Evolutionary conservation across 2,888 invertebrate genomes (phyloP).

Genomic region (Uloborus plumipes): DNA sequence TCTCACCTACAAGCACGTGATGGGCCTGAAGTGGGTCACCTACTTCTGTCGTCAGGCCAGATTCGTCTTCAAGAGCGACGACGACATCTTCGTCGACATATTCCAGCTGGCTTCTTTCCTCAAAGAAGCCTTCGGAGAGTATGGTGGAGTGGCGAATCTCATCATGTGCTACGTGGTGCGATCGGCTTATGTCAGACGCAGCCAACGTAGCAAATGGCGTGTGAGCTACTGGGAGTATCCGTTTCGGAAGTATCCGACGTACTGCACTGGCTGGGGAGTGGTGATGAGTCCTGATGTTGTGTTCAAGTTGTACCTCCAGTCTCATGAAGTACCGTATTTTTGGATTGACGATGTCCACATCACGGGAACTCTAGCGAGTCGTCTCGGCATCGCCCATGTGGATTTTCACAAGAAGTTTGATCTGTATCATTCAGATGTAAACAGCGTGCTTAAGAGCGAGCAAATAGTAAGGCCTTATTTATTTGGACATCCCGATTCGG

Average conservation of each 20-base stretch:
- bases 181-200: conserved; percentile 68
- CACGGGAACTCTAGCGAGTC: conserved; percentile 70
- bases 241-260: conserved; percentile 71
- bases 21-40: conserved; percentile 72
- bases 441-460: conserved; percentile 62
- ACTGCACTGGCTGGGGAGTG: conserved; percentile 73
- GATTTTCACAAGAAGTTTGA: conserved; percentile 66
- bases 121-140: conserved; percentile 62
- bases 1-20: conserved; percentile 73
- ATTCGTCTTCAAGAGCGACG: conserved; percentile 73
- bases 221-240: conserved; percentile 71
- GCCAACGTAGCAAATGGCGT: conserved; percentile 72
- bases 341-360: conserved; percentile 74
- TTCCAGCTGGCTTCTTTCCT: conserved; percentile 68
- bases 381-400: conserved; percentile 65
- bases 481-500: conserved; percentile 65
- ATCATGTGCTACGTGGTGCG: conserved; percentile 67
- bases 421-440: conserved; percentile 57
- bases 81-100: conserved; percentile 73
- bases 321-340: conserved; percentile 70
- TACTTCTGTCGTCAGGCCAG: conserved; percentile 70
- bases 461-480: conserved; percentile 60
- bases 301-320: conserved; percentile 66
- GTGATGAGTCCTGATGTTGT: conserved; percentile 70
- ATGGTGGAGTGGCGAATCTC: conserved; percentile 62